Evolutionary conservation across 2,888 invertebrate genomes (phyloP), one percentile per base, ranked within the genome.

Genomic region (Dasysyrphus albostriatus): DNA sequence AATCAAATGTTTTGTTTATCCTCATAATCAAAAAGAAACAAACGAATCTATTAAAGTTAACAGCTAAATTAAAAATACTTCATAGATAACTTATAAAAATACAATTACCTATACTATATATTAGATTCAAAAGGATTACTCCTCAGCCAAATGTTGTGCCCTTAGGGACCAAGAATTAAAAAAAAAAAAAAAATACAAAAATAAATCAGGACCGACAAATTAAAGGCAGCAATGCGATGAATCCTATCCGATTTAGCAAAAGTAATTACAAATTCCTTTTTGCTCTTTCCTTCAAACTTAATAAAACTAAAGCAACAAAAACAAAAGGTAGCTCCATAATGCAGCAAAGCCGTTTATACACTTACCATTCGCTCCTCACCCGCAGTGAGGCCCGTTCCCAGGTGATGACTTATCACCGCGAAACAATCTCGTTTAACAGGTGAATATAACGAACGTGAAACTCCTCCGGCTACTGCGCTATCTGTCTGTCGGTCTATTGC

Each of bases 361-460:
- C 56, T 37, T 37, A 39, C 54, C 58, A 59, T 42, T 47, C 34
- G 47, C 82, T 69, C 39, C 39, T 61, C 82, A 63, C 74, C 44
- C 16, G 59, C 70, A 44, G 47, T 29, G 59, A 54, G 5, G 54
- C 29, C 29, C 54, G 10, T 39, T 54, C 77, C 67, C 32, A 83
- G 83, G 78, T 87, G 87, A 87, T 87, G 87, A 87, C 78, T 87
- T 87, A 87, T 87, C 87, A 87, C 75, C 82, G 78, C 83, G 74
- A 74, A 87, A 87, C 75, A 79, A 88, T 88, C 88, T 88, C 73
- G 80, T 70, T 83, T 73, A 88, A 88, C 88, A 88, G 88, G 88
- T 88, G 88, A 88, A 88, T 88, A 83, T 87, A 87, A 87, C 78
- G 87, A 87, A 87, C 87, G 78, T 83, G 83, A 83, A 87, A 87